Evolutionary conservation across 1,140 invertebrate genomes (phyloP).

Genomic region (Drosophila athabasca): DNA sequence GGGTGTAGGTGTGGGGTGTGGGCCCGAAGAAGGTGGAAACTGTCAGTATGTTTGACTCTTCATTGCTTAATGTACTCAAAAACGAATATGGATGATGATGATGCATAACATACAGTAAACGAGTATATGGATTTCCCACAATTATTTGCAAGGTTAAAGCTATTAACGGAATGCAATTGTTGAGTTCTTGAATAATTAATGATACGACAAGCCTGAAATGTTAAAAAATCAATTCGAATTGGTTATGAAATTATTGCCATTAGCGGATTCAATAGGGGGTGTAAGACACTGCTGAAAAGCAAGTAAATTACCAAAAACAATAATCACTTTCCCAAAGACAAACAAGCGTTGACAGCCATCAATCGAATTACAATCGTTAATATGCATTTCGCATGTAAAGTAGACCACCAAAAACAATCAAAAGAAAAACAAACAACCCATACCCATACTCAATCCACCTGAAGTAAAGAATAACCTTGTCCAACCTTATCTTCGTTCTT

Average conservation of each 20-base stretch:
- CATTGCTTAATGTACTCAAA: slow-evolving; percentile 29
- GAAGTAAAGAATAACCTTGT: slow-evolving; percentile 28
- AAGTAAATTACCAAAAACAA: neutral
- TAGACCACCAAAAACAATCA: neutral
- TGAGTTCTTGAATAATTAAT: too few species aligned
- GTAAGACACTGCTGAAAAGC: neutral
- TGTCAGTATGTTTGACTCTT: slow-evolving; percentile 48
- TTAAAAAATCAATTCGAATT: neutral
- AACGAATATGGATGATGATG: neutral
- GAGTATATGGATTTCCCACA: too few species aligned
- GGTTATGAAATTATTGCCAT: too few species aligned
- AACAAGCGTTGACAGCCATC: slow-evolving; percentile 10
- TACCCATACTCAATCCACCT: slow-evolving; percentile 5
- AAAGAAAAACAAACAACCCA: neutral
- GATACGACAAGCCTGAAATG: too few species aligned
- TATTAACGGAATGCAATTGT: too few species aligned
- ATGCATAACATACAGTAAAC: too few species aligned
- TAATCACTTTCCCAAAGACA: neutral
- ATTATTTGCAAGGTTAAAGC: too few species aligned
- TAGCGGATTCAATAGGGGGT: too few species aligned
- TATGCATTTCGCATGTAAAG: slow-evolving; percentile 33
- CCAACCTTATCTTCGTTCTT: slow-evolving; percentile 49
- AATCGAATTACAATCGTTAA: slow-evolving; percentile 25
- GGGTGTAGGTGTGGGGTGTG: slow-evolving; percentile 4
- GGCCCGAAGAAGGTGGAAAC: slow-evolving; percentile 30